Base-by-base conservation (phyloP, 2,113 vertebrate genomes). In the Aplodontia rufa region DNA sequence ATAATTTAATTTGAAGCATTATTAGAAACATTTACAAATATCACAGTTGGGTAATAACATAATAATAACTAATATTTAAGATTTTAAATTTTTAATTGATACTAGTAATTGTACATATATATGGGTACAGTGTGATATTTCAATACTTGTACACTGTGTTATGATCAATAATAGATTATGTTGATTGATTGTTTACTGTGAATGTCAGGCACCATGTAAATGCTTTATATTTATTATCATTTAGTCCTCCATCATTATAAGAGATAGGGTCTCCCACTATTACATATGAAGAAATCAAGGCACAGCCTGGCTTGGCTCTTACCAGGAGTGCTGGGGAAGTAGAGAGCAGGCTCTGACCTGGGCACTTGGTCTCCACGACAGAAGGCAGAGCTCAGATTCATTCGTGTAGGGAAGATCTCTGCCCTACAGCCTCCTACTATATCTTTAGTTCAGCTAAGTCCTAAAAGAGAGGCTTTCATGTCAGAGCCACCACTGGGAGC, bases 1-100 rank as follows among this genome's bases (percentile, higher is more conserved):
- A 13, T 49, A 87, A 94, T 87, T 90, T 79, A 49, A 81, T 66
- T 91, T 88, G 40, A 92, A 93, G 45, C 19, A 47, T 53, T 74
- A 17, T 62, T 75, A 87, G 58, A 90, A 92, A 91, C 26, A 72
- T 60, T 85, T 85, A 75, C 32, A 76, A 55, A 89, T 37, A 76
- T 8, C n/a, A 53, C 32, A 49, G 2, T 6, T 51, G 42, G 40
- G 32, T 51, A 37, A 78, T n/a, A 83, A 40, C 24, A 58, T 9
- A 85, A 58, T 9, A 85, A n/a, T 66, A 55, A 30, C 58, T 76
- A 68, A 35, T 74, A 30, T 49, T 49, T 40, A 79, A 60, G 16
- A 24, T 37, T 82, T 62, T 22, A 22, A 62, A 3, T 28, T 20
- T 47, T 55, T 16, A 45, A 60, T 37, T 53, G 75, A 79, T 8